These are phyloP conservation scores for Silurus aristotelis DNA, from an alignment of 2,797 vertebrate genomes.

Conservation along the genomic window DNA sequence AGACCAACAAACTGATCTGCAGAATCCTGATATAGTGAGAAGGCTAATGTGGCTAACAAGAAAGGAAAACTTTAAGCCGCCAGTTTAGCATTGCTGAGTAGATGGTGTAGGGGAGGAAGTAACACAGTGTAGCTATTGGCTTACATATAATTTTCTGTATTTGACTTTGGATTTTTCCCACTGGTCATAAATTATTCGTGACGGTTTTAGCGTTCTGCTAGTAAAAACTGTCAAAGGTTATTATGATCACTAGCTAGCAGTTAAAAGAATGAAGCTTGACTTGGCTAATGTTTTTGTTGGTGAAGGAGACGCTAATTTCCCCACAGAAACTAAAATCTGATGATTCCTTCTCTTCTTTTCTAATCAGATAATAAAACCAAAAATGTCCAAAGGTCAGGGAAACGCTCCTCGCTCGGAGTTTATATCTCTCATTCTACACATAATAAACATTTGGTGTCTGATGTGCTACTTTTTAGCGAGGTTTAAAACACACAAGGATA, in stretches of 20 bases:
- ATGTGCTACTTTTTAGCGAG: background rate
- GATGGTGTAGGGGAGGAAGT: background rate
- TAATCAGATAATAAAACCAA: background rate
- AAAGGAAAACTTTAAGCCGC: background rate
- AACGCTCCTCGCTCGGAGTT: background rate
- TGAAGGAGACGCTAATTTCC: background rate
- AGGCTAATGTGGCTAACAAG: slow-evolving; percentile 7
- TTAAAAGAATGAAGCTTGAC: background rate
- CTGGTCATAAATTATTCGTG: too few relatives aligned
- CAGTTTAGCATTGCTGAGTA: background rate
- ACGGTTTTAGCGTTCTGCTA: background rate
- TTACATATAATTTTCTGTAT: background rate
- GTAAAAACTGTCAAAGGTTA: background rate
- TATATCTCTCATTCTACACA: background rate
- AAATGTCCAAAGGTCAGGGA: background rate
- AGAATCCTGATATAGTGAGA: background rate
- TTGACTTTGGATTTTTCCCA: background rate
- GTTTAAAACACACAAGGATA: background rate
- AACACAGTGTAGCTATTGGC: background rate
- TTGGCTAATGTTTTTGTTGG: background rate
- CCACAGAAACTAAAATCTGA: background rate
- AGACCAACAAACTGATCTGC: slow-evolving; percentile 42
- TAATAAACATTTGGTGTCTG: too few relatives aligned
- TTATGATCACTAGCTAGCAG: background rate
- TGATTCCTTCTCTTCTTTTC: background rate